Evolutionary conservation across 2,797 vertebrate species (phyloP).

Genomic region (Gambusia yucatana): DNA sequence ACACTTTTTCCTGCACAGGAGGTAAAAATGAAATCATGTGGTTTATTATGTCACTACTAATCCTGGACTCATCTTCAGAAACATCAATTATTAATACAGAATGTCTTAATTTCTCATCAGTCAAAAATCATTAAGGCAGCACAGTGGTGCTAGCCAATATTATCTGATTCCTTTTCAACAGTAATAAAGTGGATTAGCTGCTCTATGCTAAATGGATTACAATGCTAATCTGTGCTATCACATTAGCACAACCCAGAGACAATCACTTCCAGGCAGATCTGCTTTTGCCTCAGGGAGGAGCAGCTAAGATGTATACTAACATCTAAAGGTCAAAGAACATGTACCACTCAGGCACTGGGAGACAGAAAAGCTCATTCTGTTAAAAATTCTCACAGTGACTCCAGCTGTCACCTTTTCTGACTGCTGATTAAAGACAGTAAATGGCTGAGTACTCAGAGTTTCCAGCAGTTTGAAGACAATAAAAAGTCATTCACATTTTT

Average conservation of each 20-base stretch:
- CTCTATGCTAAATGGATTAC: slow-evolving; percentile 86
- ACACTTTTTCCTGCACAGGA: slow-evolving; percentile 18
- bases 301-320: slow-evolving; percentile 47
- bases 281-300: slow-evolving; percentile 45
- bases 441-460: slow-evolving; percentile 37
- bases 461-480: slow-evolving; percentile 23
- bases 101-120: slow-evolving; percentile 64
- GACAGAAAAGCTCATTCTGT: slow-evolving; percentile 29
- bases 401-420: slow-evolving; percentile 33
- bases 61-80: slow-evolving; percentile 54
- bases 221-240: slow-evolving; percentile 85
- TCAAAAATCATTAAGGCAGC: slow-evolving; percentile 73
- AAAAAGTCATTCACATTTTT: slow-evolving; percentile 29
- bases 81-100: slow-evolving; percentile 57
- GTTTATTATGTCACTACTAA: slow-evolving; percentile 44
- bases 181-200: slow-evolving; percentile 84
- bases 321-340: slow-evolving; percentile 32
- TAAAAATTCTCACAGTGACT: slow-evolving; percentile 4
- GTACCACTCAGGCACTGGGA: slow-evolving; percentile 17
- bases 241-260: slow-evolving; percentile 80
- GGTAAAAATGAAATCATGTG: slow-evolving; percentile 21
- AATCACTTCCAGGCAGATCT: slow-evolving; percentile 66
- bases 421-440: slow-evolving; percentile 37
- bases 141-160: slow-evolving; percentile 65
- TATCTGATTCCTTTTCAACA: slow-evolving; percentile 81